Conservation (phyloP, 2,888 invertebrate species). For the Erebia palarica region DNA sequence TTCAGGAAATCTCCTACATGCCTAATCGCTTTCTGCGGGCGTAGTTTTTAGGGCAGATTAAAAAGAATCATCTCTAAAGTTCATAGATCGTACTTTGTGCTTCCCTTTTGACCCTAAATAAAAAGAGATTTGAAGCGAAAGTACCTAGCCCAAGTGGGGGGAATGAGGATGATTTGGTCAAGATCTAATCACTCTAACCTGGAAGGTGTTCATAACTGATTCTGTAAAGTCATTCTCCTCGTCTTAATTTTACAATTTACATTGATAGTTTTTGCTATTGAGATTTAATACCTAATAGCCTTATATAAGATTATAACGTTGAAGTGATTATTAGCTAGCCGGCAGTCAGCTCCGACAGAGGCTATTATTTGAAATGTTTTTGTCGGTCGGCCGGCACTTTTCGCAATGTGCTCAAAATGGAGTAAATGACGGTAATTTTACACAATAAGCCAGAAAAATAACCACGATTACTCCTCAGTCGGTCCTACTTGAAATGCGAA, state of each 20-base stretch:
- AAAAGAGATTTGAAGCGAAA: too few relatives aligned
- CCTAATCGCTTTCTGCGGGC: too few relatives aligned
- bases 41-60: too few relatives aligned
- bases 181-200: too few relatives aligned
- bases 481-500: slow-evolving; percentile 29
- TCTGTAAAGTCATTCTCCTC: too few relatives aligned
- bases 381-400: slow-evolving; percentile 37
- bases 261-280: neutral
- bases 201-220: too few relatives aligned
- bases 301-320: slow-evolving; percentile 21
- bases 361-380: slow-evolving; percentile 34
- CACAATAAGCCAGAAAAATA: slow-evolving; percentile 66
- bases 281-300: neutral
- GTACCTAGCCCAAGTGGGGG: too few relatives aligned
- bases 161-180: too few relatives aligned
- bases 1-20: too few relatives aligned
- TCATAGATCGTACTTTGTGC: too few relatives aligned
- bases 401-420: slow-evolving; percentile 51
- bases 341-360: slow-evolving; percentile 17
- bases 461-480: slow-evolving; percentile 53
- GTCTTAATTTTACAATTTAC: neutral
- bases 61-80: too few relatives aligned
- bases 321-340: slow-evolving; percentile 26
- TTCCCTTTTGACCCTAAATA: too few relatives aligned
- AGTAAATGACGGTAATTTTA: slow-evolving; percentile 62